Evolutionary conservation across 2,113 vertebrate species (phyloP), one percentile per base, ranked within the genome.

Genomic region (Vanacampus margaritifer): DNA sequence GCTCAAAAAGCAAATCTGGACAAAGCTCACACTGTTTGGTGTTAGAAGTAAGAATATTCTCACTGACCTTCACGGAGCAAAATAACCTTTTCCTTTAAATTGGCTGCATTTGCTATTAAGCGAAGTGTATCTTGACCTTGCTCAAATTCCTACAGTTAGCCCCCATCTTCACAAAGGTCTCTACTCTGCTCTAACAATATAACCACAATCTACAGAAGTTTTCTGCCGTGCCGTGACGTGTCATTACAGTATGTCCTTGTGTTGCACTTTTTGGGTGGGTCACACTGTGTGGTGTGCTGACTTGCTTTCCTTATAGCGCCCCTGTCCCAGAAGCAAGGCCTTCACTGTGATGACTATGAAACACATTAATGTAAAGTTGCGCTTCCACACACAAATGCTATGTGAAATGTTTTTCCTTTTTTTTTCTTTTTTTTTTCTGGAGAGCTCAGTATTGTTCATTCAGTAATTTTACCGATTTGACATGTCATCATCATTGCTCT

Each of bases 51-150:
- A 21, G n/a, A 11, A 23, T 64, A 69, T 36, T 69, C 77, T 50
- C 65, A 74, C 78, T 85, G 79, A 85, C 79, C 82, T 87, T 86
- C 79, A 79, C 72, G 74, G 72, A 79, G 73, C 73, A 61, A 82
- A 59, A 24, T 60, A 71, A 74, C 45, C 59, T 75, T 46, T 75
- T 54, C 24, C 67, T 68, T 67, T 56, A 72, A 83, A 84, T 67
- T 46, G 65, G 78, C 70, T 73, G 64, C 71, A 71, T 80, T 75
- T 76, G 51, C 43, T 82, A 70, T 74, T 72, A 75, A 23, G 37
- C n/a, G 23, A 54, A 74, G 57, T 50, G 56, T 54, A 56, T 41
- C 46, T 50, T 73, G 50, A 74, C 58, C 61, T 54, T 1, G 59
- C 63, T 70, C 28, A 72, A 39, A 75, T 50, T 70, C 43, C 46